These are phyloP conservation scores for Halocaridina rubra DNA, from an alignment of 2,888 invertebrate genomes.

Conservation along the genomic window DNA sequence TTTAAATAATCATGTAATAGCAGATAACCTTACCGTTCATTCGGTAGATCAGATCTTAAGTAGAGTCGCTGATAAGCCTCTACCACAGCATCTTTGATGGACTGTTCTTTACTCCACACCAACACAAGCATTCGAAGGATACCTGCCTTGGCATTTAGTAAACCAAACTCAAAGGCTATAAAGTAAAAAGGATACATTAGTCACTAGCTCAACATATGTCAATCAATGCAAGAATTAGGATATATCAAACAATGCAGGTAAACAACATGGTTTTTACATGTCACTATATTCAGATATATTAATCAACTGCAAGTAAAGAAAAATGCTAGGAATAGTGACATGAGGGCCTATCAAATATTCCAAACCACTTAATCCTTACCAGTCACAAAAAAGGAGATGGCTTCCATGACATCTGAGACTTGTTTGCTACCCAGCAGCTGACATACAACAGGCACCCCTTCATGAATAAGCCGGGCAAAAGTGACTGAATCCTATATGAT, in stretches of 20 bases:
- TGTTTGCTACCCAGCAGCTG: conserved; percentile 72
- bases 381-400: conserved; percentile 87
- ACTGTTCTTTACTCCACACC: conserved; percentile 84
- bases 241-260: no score
- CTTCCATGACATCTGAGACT: conserved; percentile 85
- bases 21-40: conserved; percentile 41
- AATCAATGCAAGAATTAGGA: no score
- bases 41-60: conserved; percentile 68
- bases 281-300: no score
- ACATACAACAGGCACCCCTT: conserved; percentile 76
- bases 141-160: conserved; percentile 79
- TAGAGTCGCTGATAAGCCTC: conserved; percentile 82
- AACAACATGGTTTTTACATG: no score
- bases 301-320: no score
- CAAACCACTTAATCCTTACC: conserved; percentile 53
- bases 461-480: conserved; percentile 72
- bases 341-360: no score
- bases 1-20: neutral
- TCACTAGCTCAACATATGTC: no score
- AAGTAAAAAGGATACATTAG: neutral
- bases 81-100: conserved; percentile 78
- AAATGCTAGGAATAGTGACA: no score
- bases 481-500: conserved; percentile 72
- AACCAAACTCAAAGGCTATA: conserved; percentile 79
- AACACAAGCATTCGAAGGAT: conserved; percentile 82